Base-by-base conservation (phyloP, 2,888 invertebrate genomes). In the Mesorhabditis belari region DNA sequence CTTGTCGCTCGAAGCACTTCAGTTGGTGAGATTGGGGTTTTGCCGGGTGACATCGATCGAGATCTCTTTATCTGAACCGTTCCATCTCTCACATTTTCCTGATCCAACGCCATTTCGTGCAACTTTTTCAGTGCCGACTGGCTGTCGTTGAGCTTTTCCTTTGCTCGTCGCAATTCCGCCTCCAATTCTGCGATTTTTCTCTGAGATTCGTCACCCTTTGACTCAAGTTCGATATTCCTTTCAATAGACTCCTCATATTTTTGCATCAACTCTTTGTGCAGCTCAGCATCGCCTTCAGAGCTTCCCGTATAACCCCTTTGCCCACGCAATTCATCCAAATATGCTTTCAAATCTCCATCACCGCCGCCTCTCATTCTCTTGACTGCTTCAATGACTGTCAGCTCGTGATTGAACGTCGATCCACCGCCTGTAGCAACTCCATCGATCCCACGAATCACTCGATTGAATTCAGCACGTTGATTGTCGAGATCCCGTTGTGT, bases 221-320 rank as follows among this genome's bases (percentile, higher is more conserved):
- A 74, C 62, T 79, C 79, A 26, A 79, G 64, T 49, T 79, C 77
- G 55, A 79, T 79, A 66, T 79, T 79, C 53, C 79, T 64, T 57
- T 79, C 79, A 58, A 78, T 77, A 0, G 77, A 74, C 55, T 79
- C 79, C 57, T 79, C 77, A 60, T 76, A 77, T 63, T 77, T 78
- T 51, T 76, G 77, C 73, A 79, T 79, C 49, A 79, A 68, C 49
- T 79, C 79, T 35, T 75, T 73, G 55, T 77, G 71, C 49, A 77
- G 62, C 12, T 79, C 78, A 25, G 72, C 64, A 61, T 77, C 77
- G 24, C 73, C 73, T 26, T 70, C 70, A 9, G 63, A 63, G 35
- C 63, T 61, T 1, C 62, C 65, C 23, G 63, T 57, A n/a, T n/a
- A n/a, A 9, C 12, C 12, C n/a, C n/a, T 35, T 35, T n/a, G 12